Evolutionary conservation across 2,888 invertebrate species (phyloP).

Genomic region (Nudaria mundana): DNA sequence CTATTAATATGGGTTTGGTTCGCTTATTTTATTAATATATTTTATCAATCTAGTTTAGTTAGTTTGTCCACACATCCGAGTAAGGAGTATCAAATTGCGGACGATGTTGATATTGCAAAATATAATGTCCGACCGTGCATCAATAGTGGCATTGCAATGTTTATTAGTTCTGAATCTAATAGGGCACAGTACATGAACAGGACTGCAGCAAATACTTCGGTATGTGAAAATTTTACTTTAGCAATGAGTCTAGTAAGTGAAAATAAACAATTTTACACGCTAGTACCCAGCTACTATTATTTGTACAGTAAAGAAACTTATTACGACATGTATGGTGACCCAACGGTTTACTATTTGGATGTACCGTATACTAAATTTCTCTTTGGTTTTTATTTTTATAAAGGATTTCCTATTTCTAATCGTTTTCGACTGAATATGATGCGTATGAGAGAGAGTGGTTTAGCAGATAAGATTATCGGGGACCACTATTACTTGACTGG

Average conservation of each 20-base stretch:
- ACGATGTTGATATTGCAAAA: slow-evolving; percentile 25
- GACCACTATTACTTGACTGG: slow-evolving; percentile 7
- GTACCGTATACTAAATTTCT: slow-evolving; percentile 6
- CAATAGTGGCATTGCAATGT: not conserved
- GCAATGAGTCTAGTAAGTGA: slow-evolving; percentile 13
- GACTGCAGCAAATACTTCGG: slow-evolving; percentile 4
- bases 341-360: slow-evolving; percentile 15
- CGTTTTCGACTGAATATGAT: slow-evolving; percentile 4
- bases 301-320: slow-evolving; percentile 11
- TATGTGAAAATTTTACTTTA: slow-evolving; percentile 16
- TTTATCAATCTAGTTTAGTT: slow-evolving; percentile 41
- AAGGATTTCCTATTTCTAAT: slow-evolving; percentile 8
- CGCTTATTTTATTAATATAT: slow-evolving; percentile 36
- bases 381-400: slow-evolving; percentile 6
- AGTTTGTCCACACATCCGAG: slow-evolving; percentile 37
- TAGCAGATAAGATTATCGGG: slow-evolving; percentile 5
- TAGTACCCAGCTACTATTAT: slow-evolving; percentile 15
- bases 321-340: slow-evolving; percentile 20
- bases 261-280: slow-evolving; percentile 7
- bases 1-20: slow-evolving; percentile 39
- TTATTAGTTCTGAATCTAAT: slow-evolving; percentile 10
- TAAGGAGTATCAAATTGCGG: slow-evolving; percentile 39
- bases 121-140: slow-evolving; percentile 3
- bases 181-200: slow-evolving; percentile 26
- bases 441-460: slow-evolving; percentile 11